These are phyloP conservation scores for Ellobius talpinus DNA, from an alignment of 2,113 vertebrate genomes.

Conservation along the genomic window DNA sequence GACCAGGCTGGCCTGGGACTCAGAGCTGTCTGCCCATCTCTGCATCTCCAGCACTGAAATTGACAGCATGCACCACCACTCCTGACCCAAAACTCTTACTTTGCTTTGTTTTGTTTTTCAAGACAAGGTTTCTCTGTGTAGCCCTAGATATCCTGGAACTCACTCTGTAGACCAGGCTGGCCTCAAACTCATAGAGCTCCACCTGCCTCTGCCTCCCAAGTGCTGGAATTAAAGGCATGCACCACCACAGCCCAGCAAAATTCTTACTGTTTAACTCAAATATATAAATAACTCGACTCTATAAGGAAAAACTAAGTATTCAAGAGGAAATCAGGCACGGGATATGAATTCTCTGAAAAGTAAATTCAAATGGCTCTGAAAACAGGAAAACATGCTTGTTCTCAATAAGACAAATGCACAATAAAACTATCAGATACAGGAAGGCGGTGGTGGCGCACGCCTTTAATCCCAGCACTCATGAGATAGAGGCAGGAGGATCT, in stretches of 20 bases:
- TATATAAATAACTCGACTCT: not conserved
- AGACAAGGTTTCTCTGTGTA: not conserved
- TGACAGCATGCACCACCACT: not conserved
- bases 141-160: not conserved
- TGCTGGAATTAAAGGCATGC: not conserved
- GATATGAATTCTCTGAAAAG: not conserved
- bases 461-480: not conserved
- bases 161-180: not conserved
- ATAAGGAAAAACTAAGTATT: slow-evolving; percentile 5
- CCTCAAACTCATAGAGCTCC: not conserved
- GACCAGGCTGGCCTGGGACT: not conserved
- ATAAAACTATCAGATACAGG: not conserved
- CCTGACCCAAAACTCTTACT: not conserved
- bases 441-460: not conserved
- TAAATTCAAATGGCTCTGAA: slow-evolving; percentile 19
- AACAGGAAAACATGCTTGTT: not conserved
- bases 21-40: not conserved
- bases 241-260: not conserved
- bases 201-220: not conserved
- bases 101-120: not conserved
- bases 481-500: not conserved
- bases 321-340: slow-evolving; percentile 1
- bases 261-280: not conserved
- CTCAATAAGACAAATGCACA: not conserved
- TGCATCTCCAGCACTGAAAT: not conserved